Evolutionary conservation across 2,888 invertebrate genomes (phyloP).

Genomic region (Imbricaverruca yamaguchii): DNA sequence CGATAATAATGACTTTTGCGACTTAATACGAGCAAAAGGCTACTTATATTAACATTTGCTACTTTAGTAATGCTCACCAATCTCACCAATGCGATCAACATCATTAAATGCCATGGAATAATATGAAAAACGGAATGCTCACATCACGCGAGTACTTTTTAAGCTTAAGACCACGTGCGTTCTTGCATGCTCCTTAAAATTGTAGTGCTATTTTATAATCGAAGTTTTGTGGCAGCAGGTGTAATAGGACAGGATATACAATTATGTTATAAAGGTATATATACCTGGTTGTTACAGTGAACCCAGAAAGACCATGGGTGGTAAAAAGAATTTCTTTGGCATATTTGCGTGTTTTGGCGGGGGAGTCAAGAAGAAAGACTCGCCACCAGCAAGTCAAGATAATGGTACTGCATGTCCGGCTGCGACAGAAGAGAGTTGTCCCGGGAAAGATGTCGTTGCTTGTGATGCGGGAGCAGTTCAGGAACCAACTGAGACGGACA

Average conservation of each 20-base stretch:
- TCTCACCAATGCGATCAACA: too few species aligned
- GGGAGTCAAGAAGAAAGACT: neutral
- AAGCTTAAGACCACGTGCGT: neutral
- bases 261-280: neutral
- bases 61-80: too few species aligned
- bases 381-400: neutral
- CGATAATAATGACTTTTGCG: too few species aligned
- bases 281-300: neutral
- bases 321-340: neutral
- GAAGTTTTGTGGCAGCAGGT: neutral
- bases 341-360: conserved; percentile 1
- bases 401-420: neutral
- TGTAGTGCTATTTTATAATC: neutral
- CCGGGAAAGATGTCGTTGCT: too few species aligned
- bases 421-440: too few species aligned
- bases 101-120: too few species aligned
- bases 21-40: too few species aligned
- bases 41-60: too few species aligned
- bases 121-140: too few species aligned
- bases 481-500: too few species aligned
- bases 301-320: neutral
- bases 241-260: neutral
- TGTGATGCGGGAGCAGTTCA: too few species aligned
- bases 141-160: neutral
- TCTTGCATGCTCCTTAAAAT: neutral